Evolutionary conservation across 2,113 vertebrate genomes (phyloP), one percentile per base, ranked within the genome.

Genomic region (Meriones unguiculatus): DNA sequence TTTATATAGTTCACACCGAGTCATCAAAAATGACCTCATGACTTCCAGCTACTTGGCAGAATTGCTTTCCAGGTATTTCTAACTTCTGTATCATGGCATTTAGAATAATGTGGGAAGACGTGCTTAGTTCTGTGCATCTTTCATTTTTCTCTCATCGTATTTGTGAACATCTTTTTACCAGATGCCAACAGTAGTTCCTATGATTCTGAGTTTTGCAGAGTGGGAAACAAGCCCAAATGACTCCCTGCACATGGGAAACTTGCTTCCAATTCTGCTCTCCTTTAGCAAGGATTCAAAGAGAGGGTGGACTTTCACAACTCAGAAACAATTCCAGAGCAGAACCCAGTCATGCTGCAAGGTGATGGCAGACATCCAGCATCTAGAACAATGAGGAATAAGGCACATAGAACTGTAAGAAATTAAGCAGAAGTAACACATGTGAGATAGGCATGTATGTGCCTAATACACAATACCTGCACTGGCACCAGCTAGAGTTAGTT

Each of bases 211-310:
- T 65, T n/a, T 1, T n/a, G 17, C 70, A 72, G 70, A n/a, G 32
- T 72, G 35, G 70, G 35, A n/a, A 72, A 17, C 17, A 18, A 72
- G 12, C 57, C 57, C n/a, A 46, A 52, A 14, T 52, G 65, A 25
- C 11, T 87, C 70, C 32, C 65, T 70, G 6, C 35, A 73, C 35
- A 73, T 24, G 17, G 38, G 13, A 57, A 38, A 28, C 18, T 75
- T 35, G 4, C 70, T 7, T 57, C 20, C 18, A 1, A 20, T 59
- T 69, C 72, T 77, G 17, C 2, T 20, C 50, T n/a, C 14, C 2
- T 8, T 50, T 11, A 25, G 25, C 50, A 20, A 30, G 7, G 4
- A 13, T 54, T 35, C 1, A 10, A 1, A 0, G 8, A 62, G 17
- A 72, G 38, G 12, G 54, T 65, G 5, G 30, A 38, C 1, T 8